phyloP scores from a whole-genome alignment of 2,797 vertebrate species.

The Streptopelia turtur region DNA sequence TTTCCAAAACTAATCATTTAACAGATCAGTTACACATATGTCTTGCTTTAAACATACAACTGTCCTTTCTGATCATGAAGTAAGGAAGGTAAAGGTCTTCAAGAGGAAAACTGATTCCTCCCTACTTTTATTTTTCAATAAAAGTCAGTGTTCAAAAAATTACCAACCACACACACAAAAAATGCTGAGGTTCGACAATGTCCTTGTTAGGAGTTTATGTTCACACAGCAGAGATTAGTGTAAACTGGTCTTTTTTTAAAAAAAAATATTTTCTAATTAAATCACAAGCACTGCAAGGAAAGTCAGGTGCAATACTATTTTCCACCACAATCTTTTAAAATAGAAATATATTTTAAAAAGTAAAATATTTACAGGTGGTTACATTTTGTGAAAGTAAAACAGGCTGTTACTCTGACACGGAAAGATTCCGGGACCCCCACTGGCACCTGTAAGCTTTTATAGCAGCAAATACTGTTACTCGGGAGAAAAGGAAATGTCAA shows the following conservation, averaged over 20 bases:
- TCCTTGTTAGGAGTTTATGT: background rate
- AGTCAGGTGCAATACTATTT: background rate
- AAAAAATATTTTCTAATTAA: background rate
- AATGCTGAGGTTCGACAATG: background rate
- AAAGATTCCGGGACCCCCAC: background rate
- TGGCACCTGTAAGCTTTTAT: background rate
- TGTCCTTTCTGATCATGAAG: background rate
- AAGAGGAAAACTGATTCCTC: background rate
- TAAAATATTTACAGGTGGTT: background rate
- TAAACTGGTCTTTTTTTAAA: background rate
- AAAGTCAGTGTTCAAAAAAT: background rate
- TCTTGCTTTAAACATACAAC: background rate
- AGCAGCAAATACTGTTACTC: background rate
- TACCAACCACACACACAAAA: background rate
- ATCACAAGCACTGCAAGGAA: background rate
- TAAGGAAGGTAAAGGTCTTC: background rate
- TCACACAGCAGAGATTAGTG: background rate
- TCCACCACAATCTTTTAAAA: background rate
- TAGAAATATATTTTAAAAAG: background rate
- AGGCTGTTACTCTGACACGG: background rate
- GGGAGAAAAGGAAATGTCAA: background rate
- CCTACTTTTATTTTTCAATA: background rate
- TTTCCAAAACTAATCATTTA: background rate
- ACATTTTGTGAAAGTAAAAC: background rate
- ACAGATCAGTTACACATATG: background rate